Evolutionary conservation across 1,140 invertebrate species (phyloP).

Genomic region (Tetraneura akinire): DNA sequence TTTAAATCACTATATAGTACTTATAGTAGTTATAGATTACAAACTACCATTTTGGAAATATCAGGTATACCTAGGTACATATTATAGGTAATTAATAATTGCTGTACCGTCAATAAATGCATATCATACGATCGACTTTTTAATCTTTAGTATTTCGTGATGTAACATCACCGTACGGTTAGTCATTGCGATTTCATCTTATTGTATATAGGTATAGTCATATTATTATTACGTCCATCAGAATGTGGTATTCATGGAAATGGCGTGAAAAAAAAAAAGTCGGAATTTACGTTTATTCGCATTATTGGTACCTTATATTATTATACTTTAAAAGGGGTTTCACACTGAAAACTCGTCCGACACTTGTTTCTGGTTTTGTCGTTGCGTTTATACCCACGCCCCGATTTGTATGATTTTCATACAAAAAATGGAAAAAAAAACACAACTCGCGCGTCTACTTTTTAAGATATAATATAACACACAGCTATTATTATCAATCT

Average conservation of each 20-base stretch:
- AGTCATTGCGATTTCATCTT: background rate
- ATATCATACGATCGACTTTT: conserved; percentile 30
- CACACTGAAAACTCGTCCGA: conserved; percentile 39
- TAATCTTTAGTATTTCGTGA: background rate
- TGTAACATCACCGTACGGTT: background rate
- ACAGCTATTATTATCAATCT: background rate
- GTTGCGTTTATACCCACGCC: conserved; percentile 19
- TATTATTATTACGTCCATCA: background rate
- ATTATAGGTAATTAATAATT: background rate
- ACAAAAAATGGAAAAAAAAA: conserved; percentile 16
- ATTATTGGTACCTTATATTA: background rate
- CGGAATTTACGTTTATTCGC: conserved; percentile 18
- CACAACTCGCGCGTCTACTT: no score
- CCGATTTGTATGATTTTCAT: conserved; percentile 47
- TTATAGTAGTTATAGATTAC: no score
- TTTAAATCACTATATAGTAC: no score
- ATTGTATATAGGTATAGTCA: no score
- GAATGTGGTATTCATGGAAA: conserved; percentile 37
- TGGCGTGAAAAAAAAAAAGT: conserved; percentile 42
- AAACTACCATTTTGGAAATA: background rate
- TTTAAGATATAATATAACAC: background rate
- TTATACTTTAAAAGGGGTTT: conserved; percentile 32
- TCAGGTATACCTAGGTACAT: background rate
- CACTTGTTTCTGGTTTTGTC: conserved; percentile 35
- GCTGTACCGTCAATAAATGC: conserved; percentile 10